Evolutionary conservation across 2,888 invertebrate genomes (phyloP).

Genomic region (Rhingia campestris): DNA sequence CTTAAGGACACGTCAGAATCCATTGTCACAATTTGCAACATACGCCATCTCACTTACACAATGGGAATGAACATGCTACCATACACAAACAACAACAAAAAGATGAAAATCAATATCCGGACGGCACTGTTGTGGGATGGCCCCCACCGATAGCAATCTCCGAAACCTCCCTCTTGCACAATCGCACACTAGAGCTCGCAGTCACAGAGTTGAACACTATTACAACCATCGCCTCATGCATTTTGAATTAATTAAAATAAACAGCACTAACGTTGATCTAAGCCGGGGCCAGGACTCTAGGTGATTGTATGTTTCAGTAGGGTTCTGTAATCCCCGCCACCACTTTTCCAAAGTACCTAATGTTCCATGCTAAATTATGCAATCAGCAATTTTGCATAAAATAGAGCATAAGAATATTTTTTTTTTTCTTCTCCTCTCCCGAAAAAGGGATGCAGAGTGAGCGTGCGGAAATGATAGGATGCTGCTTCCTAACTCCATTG

Average conservation of each 20-base stretch:
- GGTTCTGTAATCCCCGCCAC: conserved; percentile 15
- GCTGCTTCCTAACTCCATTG: conserved; percentile 67
- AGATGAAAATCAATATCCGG: conserved; percentile 49
- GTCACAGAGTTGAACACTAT: conserved; percentile 29
- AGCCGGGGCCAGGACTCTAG: conserved; percentile 14
- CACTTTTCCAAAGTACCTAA: conserved; percentile 60
- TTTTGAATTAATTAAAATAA: conserved; percentile 74
- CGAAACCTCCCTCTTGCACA: conserved; percentile 41
- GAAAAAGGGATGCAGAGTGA: neutral
- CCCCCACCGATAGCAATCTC: conserved; percentile 3
- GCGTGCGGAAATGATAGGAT: neutral
- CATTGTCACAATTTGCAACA: conserved; percentile 63
- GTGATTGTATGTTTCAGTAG: conserved; percentile 61
- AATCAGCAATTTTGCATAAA: conserved; percentile 77
- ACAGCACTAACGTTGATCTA: conserved; percentile 69
- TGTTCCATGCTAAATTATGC: conserved; percentile 78
- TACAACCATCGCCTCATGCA: conserved; percentile 60
- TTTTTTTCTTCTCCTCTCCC: conserved; percentile 13
- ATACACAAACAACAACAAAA: conserved; percentile 13
- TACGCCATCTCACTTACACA: conserved; percentile 50
- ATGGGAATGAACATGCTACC: neutral
- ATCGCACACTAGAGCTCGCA: conserved; percentile 53
- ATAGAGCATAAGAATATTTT: conserved; percentile 68
- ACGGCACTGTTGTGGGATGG: neutral
- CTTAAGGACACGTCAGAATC: conserved; percentile 66